phyloP scores from a whole-genome alignment of 2,113 vertebrate species.

The Callospermophilus lateralis region DNA sequence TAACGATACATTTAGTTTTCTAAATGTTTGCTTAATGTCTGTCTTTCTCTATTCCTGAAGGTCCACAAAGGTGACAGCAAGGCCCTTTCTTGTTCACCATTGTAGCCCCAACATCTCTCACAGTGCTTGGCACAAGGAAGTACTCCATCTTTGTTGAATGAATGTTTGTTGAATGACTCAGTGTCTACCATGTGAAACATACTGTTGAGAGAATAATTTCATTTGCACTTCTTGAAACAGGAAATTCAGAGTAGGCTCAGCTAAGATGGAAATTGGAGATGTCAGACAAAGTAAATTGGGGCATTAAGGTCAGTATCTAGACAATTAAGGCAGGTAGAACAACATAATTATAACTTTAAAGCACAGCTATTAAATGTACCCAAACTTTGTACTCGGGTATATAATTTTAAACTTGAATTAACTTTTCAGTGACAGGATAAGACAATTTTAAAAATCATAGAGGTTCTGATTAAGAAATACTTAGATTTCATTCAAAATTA shows the following conservation, averaged over 20 bases:
- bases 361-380: constrained; percentile 30
- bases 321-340: constrained; percentile 48
- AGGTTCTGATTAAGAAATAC: constrained; percentile 56
- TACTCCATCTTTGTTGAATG: neutral
- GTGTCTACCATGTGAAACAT: neutral
- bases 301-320: constrained; percentile 46
- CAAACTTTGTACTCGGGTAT: constrained; percentile 51
- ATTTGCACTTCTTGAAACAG: constrained; percentile 41
- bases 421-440: constrained; percentile 55
- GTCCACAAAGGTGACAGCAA: neutral
- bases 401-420: constrained; percentile 67
- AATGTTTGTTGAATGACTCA: constrained; percentile 18
- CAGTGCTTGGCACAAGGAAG: neutral
- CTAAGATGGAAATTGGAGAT: neutral
- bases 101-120: neutral
- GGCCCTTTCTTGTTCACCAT: neutral
- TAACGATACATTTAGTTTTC: neutral
- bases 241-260: constrained; percentile 38
- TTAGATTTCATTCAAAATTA: constrained; percentile 62
- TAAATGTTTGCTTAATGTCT: neutral
- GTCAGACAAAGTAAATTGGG: constrained; percentile 32
- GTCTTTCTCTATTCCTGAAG: neutral
- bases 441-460: constrained; percentile 3
- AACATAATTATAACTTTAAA: constrained; percentile 64
- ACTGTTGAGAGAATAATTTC: constrained; percentile 20